A percentile compares a stretch with the other conserved stretches of the same genome.
Evolutionary conservation across 2,113 vertebrate genomes (phyloP).

Genomic region (Pseudolaguvia tuberculata): DNA sequence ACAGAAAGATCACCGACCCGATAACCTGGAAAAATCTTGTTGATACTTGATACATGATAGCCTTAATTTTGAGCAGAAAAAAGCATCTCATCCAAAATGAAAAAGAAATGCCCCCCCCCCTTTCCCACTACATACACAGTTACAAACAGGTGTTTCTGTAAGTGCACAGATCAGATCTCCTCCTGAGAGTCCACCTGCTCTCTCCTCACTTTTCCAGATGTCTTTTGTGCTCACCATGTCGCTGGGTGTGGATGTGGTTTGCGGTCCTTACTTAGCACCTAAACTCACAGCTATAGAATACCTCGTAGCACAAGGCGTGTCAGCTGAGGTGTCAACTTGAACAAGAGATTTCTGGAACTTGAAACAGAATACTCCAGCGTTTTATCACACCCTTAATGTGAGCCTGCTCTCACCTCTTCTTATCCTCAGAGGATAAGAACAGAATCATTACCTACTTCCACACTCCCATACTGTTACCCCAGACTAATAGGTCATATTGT

Average conservation of each 20-base stretch:
- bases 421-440: constrained; percentile 8
- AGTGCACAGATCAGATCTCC: constrained; percentile 24
- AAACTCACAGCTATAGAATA: constrained; percentile 3
- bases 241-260: constrained; percentile 36
- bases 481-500: not conserved
- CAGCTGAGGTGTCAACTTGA: constrained; percentile 15
- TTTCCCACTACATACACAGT: not conserved
- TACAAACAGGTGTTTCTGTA: constrained; percentile 21
- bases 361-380: constrained; percentile 16
- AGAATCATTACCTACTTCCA: constrained; percentile 9
- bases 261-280: constrained; percentile 30
- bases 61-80: too few relatives aligned
- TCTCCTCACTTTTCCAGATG: constrained; percentile 20
- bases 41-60: too few relatives aligned
- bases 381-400: constrained; percentile 22
- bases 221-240: constrained; percentile 33
- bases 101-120: too few relatives aligned
- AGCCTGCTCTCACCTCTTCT: constrained; percentile 3
- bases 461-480: constrained; percentile 9
- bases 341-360: constrained; percentile 28
- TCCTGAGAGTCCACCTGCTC: constrained; percentile 24
- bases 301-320: constrained; percentile 20
- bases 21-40: too few relatives aligned
- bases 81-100: too few relatives aligned
- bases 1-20: too few relatives aligned